Conservation (phyloP, 2,797 vertebrate species). For the Gymnothorax javanicus region DNA sequence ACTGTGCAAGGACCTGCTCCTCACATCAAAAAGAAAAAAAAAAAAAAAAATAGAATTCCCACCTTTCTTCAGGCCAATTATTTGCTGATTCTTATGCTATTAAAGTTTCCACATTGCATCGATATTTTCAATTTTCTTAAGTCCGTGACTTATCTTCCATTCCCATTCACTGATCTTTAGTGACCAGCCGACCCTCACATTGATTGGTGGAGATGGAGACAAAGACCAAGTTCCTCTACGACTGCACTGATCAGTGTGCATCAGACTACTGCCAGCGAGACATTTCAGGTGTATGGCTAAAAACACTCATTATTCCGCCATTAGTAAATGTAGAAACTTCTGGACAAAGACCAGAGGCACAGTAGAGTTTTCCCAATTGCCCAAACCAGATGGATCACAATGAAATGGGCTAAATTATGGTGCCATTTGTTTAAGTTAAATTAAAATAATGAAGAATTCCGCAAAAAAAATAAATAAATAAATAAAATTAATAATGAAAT, state of each 20-base stretch:
- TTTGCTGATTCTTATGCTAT: not conserved
- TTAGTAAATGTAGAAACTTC: not conserved
- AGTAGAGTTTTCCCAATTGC: not conserved
- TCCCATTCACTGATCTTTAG: not conserved
- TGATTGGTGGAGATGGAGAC: slow-evolving; percentile 7
- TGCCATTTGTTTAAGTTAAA: not conserved
- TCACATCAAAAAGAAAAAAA: too few species aligned
- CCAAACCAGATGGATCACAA: not conserved
- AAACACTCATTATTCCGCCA: not conserved
- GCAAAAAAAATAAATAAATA: too few species aligned
- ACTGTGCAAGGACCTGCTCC: too few species aligned
- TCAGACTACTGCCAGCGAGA: not conserved
- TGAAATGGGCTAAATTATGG: not conserved
- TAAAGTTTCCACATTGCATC: not conserved
- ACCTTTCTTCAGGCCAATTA: not conserved
- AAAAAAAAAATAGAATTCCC: too few species aligned
- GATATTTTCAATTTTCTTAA: not conserved
- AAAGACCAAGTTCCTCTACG: not conserved
- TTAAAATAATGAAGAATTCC: not conserved
- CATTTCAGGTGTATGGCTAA: not conserved
- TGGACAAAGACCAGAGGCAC: not conserved
- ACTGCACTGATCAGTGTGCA: not conserved
- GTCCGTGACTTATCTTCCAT: not conserved
- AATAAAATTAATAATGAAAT: too few species aligned
- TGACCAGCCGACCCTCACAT: not conserved